A percentile compares a stretch with the other conserved stretches of the same genome.
Evolutionary conservation across 2,797 vertebrate species (phyloP).

Genomic region (Micrastur ruficollis): DNA sequence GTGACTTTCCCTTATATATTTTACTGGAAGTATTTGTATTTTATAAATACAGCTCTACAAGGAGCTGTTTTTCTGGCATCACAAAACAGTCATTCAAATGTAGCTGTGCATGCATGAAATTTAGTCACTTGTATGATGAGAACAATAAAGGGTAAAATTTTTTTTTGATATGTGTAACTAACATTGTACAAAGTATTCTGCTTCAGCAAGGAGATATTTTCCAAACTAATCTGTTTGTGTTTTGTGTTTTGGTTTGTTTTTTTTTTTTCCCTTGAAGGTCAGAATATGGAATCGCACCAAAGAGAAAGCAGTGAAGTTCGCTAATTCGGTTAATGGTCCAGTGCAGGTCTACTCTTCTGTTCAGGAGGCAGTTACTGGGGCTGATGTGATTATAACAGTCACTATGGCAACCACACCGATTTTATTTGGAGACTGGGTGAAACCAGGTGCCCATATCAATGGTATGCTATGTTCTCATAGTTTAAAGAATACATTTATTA

Average conservation of each 20-base stretch:
- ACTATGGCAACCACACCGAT: slow-evolving; percentile 87
- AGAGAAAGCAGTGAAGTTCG: slow-evolving; percentile 78
- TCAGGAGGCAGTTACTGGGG: slow-evolving; percentile 85
- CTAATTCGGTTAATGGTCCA: slow-evolving; percentile 63
- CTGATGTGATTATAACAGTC: slow-evolving; percentile 90
- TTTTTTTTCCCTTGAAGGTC: slow-evolving; percentile 73
- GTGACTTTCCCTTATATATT: background rate
- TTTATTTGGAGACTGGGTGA: slow-evolving; percentile 89
- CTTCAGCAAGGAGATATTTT: background rate
- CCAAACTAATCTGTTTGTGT: background rate
- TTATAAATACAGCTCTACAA: background rate
- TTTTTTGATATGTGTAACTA: background rate
- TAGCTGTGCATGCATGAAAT: background rate
- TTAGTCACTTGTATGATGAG: background rate
- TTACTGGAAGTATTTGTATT: background rate
- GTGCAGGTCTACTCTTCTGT: slow-evolving; percentile 79
- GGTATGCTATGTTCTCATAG: slow-evolving; percentile 70
- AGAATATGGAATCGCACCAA: slow-evolving; percentile 85
- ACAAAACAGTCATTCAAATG: background rate
- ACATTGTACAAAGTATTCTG: fast-evolving
- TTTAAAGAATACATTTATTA: background rate
- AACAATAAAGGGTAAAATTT: background rate
- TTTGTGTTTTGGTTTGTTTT: too few species aligned
- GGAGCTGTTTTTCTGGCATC: background rate
- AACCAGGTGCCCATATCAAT: slow-evolving; percentile 91